These are phyloP conservation scores for Mastacembelus armatus DNA, from an alignment of 2,797 vertebrate species.

Conservation along the genomic window DNA sequence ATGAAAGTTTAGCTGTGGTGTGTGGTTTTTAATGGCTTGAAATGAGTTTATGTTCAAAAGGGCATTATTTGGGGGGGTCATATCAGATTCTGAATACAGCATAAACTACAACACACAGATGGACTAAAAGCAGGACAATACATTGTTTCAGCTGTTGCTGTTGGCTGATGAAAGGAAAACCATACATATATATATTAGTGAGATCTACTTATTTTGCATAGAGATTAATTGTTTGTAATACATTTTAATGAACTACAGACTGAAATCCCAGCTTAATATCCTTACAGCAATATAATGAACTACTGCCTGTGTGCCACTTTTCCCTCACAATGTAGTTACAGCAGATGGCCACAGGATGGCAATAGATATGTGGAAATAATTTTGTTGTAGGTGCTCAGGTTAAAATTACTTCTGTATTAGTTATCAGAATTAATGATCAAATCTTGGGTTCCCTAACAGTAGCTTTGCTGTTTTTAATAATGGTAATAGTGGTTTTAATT, in stretches of 20 bases:
- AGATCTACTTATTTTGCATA: background rate
- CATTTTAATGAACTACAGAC: background rate
- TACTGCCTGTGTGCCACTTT: no score
- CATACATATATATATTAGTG: background rate
- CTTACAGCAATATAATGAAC: no score
- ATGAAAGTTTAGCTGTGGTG: background rate
- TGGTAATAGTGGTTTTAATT: background rate
- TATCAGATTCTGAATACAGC: no score
- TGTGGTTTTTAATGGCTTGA: background rate
- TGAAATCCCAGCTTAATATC: background rate
- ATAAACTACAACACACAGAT: background rate
- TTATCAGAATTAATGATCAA: background rate
- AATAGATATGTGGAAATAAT: slow-evolving; percentile 43
- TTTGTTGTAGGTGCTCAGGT: background rate
- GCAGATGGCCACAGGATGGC: slow-evolving; percentile 65
- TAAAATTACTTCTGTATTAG: background rate
- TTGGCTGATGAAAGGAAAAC: background rate
- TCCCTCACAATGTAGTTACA: slow-evolving; percentile 5
- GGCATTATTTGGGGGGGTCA: background rate
- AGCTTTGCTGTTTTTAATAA: background rate
- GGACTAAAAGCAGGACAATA: no score
- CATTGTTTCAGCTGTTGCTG: background rate
- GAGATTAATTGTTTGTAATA: background rate
- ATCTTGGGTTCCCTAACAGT: background rate
- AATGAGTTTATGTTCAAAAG: background rate